Evolutionary conservation across 1,140 invertebrate species (phyloP), one percentile per base, ranked within the genome.

Genomic region (Galleria mellonella): DNA sequence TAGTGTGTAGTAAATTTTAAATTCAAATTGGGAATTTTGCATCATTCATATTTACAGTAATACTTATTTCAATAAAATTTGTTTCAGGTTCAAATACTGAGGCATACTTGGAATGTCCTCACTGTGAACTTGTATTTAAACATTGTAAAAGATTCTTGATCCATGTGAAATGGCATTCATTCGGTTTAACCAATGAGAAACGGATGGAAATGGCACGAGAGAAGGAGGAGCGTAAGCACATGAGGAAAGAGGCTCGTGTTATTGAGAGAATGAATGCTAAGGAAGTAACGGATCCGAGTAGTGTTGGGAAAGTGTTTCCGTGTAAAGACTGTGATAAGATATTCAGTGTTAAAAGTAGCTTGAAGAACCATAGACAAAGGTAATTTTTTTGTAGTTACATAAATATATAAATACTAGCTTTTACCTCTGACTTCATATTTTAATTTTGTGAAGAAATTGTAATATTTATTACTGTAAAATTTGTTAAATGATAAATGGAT

Each of bases 131-230:
- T 0, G 50, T 74, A 9, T 75, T 86, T 8, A 59, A 55, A 0
- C 60, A 84, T 45, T 76, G 78, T 7, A 86, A 86, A 30, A 52
- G 79, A 10, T 84, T 81, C 35, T 53, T 86, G 0, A 68, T 84
- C 0, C 83, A 86, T 29, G 47, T 54, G 10, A 85, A 85, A 35
- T 86, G 83, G 83, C 83, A 86, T 51, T 54, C 63, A 1, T 78
- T 83, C 10, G 81, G 81, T 8, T 36, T 76, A 2, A 72, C 67
- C 9, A 65, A 65, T 11, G 64, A 67, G 13, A 72, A 65, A 32
- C 54, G 68, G 17, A 37, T 59, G 6, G 73, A 82, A 11, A 35
- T 64, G 29, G 56, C 62, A 3, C 64, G 45, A 43, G 64, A 69
- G 30, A 73, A 64, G 33, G 14, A 28, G 1, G 14, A 28, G 9